Evolutionary conservation across 2,113 vertebrate genomes (phyloP), one percentile per base, ranked within the genome.

Genomic region (Pseudopipra pipra): DNA sequence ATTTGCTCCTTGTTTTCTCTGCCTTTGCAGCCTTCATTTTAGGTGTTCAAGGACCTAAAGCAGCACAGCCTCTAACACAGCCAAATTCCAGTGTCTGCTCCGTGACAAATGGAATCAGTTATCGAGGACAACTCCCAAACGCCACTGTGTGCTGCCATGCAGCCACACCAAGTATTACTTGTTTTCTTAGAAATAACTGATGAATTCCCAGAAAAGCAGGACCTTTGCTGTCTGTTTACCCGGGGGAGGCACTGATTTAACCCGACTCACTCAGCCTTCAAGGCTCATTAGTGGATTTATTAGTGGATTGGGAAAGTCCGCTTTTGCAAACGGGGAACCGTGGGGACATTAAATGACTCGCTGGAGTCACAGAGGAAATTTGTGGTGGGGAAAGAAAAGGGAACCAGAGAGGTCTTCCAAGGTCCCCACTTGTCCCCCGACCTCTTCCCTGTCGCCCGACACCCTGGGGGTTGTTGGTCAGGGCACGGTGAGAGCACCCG

Each of bases 301-400:
- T 39, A 39, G 39, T 39, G 39, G 62, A 43, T 2, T 16, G 84
- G 93, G 91, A 91, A 93, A 93, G 43, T 73, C 93, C 71, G 0
- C 0, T 47, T 61, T 67, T 86, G 44, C 72, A 74, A 44, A 88
- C 31, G 72, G 33, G 82, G 87, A 96, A 83, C 63, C 17, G 23
- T 13, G 55, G 72, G 63, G 55, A 52, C 24, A 11, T 72, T 39
- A 37, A 89, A 84, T 91, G 80, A 95, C 80, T 95, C 1, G 47
- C n/a, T 9, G 54, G n/a, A 90, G 47, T 75, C 73, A 67, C 89
- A 81, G 39, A 81, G 70, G 84, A 94, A 94, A 91, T 65, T 13
- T 81, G 52, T 13, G 28, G 46, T 55, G 86, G 71, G 30, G 23
- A 43, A 47, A 86, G 63, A 91, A 76, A 92, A 84, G 43, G 49